Base-by-base conservation (phyloP, 2,113 vertebrate genomes). In the Oncorhynchus clarkii region DNA sequence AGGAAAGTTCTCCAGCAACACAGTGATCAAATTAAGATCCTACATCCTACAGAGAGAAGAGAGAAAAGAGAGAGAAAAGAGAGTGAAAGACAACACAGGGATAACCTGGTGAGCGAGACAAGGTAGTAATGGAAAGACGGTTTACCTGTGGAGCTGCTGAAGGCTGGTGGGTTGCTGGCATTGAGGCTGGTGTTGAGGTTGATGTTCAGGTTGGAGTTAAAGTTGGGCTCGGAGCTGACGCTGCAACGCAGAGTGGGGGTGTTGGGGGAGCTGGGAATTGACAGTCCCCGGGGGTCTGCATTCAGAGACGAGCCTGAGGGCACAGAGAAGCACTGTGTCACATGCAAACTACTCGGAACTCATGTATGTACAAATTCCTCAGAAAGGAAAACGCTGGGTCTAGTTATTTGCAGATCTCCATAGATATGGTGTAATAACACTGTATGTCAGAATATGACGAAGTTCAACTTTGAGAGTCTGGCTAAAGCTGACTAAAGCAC, bases 141-240 rank as follows among this genome's bases (percentile, higher is more conserved):
- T 95, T 91, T 84, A 97, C 96, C 95, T 75, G 93, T 76, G 22
- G 95, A 95, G 88, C 91, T 94, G 64, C 94, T 93, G 77, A 93
- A 92, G 16, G 87, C 89, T 5, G 91, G 91, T 67, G 92, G 93
- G 82, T 93, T 90, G 88, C 93, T 94, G 0, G 91, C 90, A 83
- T 92, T 94, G 76, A 95, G 77, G 39, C n/a, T 45, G 39, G 39
- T 45, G 69, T 87, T 88, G 73, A 88, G 83, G 81, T 86, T 88
- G 76, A 85, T 87, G 75, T 84, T 91, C 18, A 88, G 57, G 0
- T 80, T 31, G 4, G 74, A 80, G 84, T 87, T 86, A 60, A 90
- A 87, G 81, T 85, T 88, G 18, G 94, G 90, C 26, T 96, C 96
- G 0, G 95, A 95, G 79, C 91, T 91, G 0, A 92, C 92, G 0